Base-by-base conservation (phyloP, 2,113 vertebrate species). In the Prinia subflava region DNA sequence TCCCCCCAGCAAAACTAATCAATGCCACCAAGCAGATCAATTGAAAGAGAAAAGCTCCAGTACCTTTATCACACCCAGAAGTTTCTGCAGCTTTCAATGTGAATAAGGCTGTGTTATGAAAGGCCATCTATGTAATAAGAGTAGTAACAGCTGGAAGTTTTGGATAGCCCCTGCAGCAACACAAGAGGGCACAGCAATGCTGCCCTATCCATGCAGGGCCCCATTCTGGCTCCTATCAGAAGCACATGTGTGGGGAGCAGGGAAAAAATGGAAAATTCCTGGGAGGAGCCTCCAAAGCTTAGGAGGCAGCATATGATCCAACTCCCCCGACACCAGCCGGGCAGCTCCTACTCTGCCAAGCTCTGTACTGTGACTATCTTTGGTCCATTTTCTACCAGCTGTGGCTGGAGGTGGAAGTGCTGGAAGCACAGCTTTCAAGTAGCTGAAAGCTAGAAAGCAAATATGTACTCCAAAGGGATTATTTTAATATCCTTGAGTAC, bases 361-460 rank as follows among this genome's bases (percentile, higher is more conserved):
- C 68, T 92, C 87, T 16, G 21, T 33, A 30, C 47, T 62, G 15
- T 69, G 52, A 27, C 59, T 59, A 23, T 49, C 57, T 84, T 74
- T 15, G 22, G 83, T 80, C 86, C 82, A 33, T 94, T 86, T 96
- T 89, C 76, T 52, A 52, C 33, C 75, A 63, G 23, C 76, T 55
- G 75, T 41, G 70, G 87, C 75, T 82, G 71, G 59, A 95, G 67
- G 42, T 64, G 19, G 37, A 92, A 94, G 87, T 69, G 80, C 76
- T 77, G 42, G 46, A 90, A 93, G 68, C 22, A n/a, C 31, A 91
- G 71, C 79, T 94, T 81, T 89, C 60, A 89, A 89, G 68, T 17
- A 92, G 69, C 68, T 78, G 65, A 73, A 64, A 94, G 74, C 92
- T 87, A 83, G 92, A 91, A 94, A 96, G 94, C 78, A 87, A 88